Percentiles rank a stretch among this genome's conserved stretches.
These are phyloP conservation scores for Cossypha dichroa DNA, from an alignment of 2,797 vertebrate species.

Conservation along the genomic window DNA sequence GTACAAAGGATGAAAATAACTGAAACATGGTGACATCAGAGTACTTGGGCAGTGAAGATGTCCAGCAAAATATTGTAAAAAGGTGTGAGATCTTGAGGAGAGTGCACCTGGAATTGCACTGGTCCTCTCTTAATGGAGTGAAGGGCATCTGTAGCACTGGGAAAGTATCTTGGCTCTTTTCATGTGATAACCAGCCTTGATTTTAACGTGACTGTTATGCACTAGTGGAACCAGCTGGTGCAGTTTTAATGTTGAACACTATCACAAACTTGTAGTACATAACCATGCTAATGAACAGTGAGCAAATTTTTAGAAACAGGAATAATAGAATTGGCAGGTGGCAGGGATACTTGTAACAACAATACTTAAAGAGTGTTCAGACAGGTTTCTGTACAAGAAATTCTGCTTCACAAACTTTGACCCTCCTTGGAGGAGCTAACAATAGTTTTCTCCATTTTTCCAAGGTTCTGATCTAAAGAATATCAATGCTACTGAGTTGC, in stretches of 20 bases:
- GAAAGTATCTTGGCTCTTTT: neutral
- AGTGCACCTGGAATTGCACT: neutral
- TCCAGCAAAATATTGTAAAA: neutral
- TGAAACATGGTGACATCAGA: neutral
- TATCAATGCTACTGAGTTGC: neutral
- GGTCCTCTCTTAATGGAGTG: neutral
- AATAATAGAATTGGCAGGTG: neutral
- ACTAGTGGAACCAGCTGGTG: neutral
- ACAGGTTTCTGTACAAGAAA: neutral
- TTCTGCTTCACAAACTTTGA: neutral
- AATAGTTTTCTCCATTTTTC: neutral
- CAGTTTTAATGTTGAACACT: neutral
- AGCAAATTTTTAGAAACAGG: neutral
- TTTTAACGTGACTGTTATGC: neutral
- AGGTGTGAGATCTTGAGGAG: accelerated
- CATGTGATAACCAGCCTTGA: neutral
- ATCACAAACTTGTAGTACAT: neutral
- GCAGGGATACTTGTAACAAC: neutral
- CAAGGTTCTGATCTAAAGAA: neutral
- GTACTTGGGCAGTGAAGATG: neutral
- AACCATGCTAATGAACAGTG: neutral
- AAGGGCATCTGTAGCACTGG: neutral
- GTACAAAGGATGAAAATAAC: neutral
- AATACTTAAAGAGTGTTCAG: neutral
- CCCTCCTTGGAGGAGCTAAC: neutral